Percentiles rank a stretch among this genome's conserved stretches.
phyloP scores from a whole-genome alignment of 2,888 invertebrate genomes.

The Andrena minutula region DNA sequence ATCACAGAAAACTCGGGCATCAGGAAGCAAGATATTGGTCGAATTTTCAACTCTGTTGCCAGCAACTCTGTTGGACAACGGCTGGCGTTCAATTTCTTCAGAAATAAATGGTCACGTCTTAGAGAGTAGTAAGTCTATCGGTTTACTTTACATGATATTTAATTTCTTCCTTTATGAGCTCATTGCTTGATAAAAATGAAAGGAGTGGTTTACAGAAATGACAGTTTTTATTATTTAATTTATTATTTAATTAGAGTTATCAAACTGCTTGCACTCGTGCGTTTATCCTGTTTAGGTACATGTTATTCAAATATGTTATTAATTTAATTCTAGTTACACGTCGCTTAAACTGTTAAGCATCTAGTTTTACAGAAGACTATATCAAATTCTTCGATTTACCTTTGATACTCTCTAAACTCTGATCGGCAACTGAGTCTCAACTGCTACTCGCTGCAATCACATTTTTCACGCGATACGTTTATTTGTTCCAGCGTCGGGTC shows the following conservation, averaged over 20 bases:
- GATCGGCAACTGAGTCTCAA: background rate
- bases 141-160: background rate
- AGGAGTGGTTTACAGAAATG: background rate
- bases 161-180: background rate
- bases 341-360: too few species aligned
- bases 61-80: slow-evolving; percentile 92
- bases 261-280: background rate
- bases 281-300: slow-evolving; percentile 1
- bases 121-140: slow-evolving; percentile 89
- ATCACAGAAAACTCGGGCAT: slow-evolving; percentile 91
- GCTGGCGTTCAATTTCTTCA: slow-evolving; percentile 92
- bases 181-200: background rate
- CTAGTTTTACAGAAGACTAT: too few species aligned
- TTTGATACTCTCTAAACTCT: too few species aligned
- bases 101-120: slow-evolving; percentile 91
- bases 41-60: slow-evolving; percentile 92
- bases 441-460: background rate
- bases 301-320: background rate
- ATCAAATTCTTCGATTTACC: too few species aligned
- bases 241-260: too few species aligned
- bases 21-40: slow-evolving; percentile 92
- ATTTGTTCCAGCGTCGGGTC: slow-evolving; percentile 89
- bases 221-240: background rate
- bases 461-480: slow-evolving; percentile 9
- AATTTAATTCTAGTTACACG: background rate